Percentiles rank a stretch among this genome's conserved stretches.
These are phyloP conservation scores for Parelbella ahira DNA, from an alignment of 2,888 invertebrate species.

Conservation along the genomic window DNA sequence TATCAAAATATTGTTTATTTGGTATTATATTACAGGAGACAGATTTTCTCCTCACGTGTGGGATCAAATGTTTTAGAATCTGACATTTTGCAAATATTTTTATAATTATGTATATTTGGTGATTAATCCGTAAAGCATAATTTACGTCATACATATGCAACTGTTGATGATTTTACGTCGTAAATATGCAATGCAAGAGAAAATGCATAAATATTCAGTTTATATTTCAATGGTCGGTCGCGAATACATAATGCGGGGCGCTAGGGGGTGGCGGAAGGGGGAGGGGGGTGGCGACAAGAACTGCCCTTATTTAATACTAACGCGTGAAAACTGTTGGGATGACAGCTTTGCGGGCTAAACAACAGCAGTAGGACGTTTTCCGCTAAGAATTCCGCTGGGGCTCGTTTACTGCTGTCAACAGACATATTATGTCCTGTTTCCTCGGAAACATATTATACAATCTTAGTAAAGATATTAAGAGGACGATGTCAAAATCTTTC, in stretches of 20 bases:
- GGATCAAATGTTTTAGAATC: no score
- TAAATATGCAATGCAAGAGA: slow-evolving; percentile 22
- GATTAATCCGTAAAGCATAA: not conserved
- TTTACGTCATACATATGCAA: slow-evolving; percentile 10
- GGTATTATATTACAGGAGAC: no score
- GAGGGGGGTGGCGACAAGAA: slow-evolving; percentile 17
- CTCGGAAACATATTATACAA: no score
- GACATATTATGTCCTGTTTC: no score
- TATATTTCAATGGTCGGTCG: slow-evolving; percentile 21
- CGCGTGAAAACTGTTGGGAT: slow-evolving; percentile 26
- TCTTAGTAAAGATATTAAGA: no score
- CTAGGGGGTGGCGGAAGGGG: slow-evolving; percentile 4
- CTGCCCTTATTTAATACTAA: slow-evolving; percentile 30
- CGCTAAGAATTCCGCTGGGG: not conserved
- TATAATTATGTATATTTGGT: no score
- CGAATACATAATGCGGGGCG: slow-evolving; percentile 21
- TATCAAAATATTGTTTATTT: no score
- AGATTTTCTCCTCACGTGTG: no score
- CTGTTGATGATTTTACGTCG: slow-evolving; percentile 15
- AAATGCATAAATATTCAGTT: slow-evolving; percentile 26
- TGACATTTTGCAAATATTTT: no score
- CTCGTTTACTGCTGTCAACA: not conserved
- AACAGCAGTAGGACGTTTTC: not conserved
- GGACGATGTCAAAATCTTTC: no score
- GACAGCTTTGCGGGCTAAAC: slow-evolving; percentile 19